phyloP scores from a whole-genome alignment of 2,113 vertebrate species.

The cat (Felis catus) region F.catus_Fca126_mat1.0 CM031423.1:76374501-76375000 shows the following conservation, averaged over 20 bases:
- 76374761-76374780: not conserved
- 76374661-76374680: not conserved
- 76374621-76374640: not conserved
- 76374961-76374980: too few relatives aligned
- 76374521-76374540: not conserved
- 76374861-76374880: not conserved
- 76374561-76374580: not conserved
- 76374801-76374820: too few relatives aligned
- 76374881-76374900: not conserved
- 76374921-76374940: not conserved
- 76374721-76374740: not conserved
- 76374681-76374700: not conserved
- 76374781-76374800: not conserved
- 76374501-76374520: not conserved
- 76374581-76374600: too few relatives aligned
- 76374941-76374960: not conserved
- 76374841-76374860: not conserved
- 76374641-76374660: not conserved
- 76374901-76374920: not conserved
- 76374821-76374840: not conserved
- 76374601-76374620: rapidly evolving
- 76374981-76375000: not conserved
- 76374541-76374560: too few relatives aligned
- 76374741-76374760: not conserved
- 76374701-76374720: not conserved